phyloP scores from a whole-genome alignment of 2,797 vertebrate species.

The Benthosema pterotum region DNA sequence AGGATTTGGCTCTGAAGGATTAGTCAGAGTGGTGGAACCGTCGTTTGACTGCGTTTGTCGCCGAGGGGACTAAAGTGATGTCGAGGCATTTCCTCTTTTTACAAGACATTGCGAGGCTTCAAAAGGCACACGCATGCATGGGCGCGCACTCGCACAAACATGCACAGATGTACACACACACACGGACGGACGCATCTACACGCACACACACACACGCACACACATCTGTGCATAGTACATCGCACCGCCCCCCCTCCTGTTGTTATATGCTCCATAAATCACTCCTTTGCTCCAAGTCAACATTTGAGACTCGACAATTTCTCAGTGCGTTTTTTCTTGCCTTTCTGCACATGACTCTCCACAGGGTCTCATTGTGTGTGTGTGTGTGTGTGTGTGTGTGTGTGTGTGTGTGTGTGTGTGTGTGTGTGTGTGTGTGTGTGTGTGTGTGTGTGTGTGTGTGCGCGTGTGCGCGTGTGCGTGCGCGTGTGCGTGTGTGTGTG shows the following conservation, averaged over 20 bases:
- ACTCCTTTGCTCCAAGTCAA: slow-evolving; percentile 46
- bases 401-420: no score
- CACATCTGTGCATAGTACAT: slow-evolving; percentile 1
- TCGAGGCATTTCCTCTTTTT: slow-evolving; percentile 29
- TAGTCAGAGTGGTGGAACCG: slow-evolving; percentile 45
- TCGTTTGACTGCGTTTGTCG: slow-evolving; percentile 46
- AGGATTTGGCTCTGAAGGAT: slow-evolving; percentile 58
- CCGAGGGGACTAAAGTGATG: slow-evolving; percentile 38
- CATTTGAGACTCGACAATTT: slow-evolving; percentile 30
- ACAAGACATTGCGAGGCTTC: slow-evolving; percentile 15
- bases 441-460: no score
- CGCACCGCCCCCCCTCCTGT: slow-evolving; percentile 21
- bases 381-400: no score
- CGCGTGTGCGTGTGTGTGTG: no score
- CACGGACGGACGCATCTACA: slow-evolving; percentile 4
- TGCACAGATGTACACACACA: slow-evolving; percentile 5
- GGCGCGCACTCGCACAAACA: neutral
- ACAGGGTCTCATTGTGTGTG: slow-evolving; percentile 14
- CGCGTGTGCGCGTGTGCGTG: no score
- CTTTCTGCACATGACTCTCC: neutral
- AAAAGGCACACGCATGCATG: slow-evolving; percentile 5
- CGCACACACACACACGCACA: neutral
- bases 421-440: no score
- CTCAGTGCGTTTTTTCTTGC: neutral
- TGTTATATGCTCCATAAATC: slow-evolving; percentile 37